Conservation (phyloP, 2,113 vertebrate genomes). For the Ciconia boyciana region DNA sequence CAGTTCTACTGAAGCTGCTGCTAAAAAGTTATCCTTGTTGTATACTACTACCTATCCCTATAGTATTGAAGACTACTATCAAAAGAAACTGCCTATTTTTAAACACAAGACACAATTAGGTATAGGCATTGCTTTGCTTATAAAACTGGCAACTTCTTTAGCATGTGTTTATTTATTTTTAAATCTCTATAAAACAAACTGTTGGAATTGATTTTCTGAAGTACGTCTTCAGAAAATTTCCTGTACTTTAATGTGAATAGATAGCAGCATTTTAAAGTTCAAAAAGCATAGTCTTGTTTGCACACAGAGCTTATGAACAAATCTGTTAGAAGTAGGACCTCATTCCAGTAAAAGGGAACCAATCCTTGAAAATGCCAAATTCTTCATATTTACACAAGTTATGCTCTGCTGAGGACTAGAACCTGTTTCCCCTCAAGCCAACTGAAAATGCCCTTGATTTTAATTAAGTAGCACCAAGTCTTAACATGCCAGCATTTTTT, state of each 20-base stretch:
- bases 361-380: not conserved
- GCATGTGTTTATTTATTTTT: not conserved
- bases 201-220: not conserved
- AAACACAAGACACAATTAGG: not conserved
- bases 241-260: not conserved
- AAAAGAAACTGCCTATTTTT: not conserved
- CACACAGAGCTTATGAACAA: not conserved
- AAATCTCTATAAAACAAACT: not conserved
- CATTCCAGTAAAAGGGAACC: not conserved
- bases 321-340: not conserved
- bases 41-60: fast-evolving
- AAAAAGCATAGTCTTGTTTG: not conserved
- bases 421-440: not conserved
- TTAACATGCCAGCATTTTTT: not conserved
- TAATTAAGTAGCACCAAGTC: not conserved
- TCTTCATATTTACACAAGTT: not conserved
- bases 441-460: not conserved
- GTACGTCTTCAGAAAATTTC: not conserved
- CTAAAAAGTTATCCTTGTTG: not conserved
- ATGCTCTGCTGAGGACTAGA: not conserved
- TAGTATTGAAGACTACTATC: not conserved
- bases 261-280: not conserved
- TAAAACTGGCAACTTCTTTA: not conserved
- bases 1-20: not conserved
- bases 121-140: not conserved